A percentile compares a stretch with the other conserved stretches of the same genome.
Conservation (phyloP, 2,113 vertebrate species). For the Okapia johnstoni region DNA sequence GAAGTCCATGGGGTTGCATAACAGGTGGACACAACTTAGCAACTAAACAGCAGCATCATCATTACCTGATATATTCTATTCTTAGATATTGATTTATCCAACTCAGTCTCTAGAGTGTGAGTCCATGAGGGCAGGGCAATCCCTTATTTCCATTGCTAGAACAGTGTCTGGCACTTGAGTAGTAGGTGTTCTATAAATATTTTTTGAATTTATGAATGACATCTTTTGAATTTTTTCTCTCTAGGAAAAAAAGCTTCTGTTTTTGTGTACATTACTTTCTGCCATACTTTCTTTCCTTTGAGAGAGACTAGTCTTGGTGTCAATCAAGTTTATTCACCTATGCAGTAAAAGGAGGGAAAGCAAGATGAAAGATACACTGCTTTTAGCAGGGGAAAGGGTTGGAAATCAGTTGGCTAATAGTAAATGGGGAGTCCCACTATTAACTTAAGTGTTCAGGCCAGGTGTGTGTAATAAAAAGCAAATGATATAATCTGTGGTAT, state of each 20-base stretch:
- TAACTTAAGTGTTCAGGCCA: conserved; percentile 1
- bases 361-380: not conserved
- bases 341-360: not conserved
- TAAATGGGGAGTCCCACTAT: not conserved
- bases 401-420: not conserved
- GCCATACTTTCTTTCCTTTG: not conserved
- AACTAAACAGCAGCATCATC: not conserved
- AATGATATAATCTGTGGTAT: not conserved
- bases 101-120: not conserved
- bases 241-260: not conserved
- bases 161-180: not conserved
- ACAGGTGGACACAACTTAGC: not conserved
- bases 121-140: not conserved
- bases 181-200: not conserved
- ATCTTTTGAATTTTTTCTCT: not conserved
- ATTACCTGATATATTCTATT: not conserved
- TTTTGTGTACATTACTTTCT: not conserved
- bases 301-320: not conserved
- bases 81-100: not conserved
- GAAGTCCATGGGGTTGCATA: not conserved
- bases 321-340: not conserved
- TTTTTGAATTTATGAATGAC: not conserved
- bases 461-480: not conserved
- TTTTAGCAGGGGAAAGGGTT: not conserved
- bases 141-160: not conserved